Evolutionary conservation across 2,888 invertebrate species (phyloP).

Genomic region (Euphydryas editha): DNA sequence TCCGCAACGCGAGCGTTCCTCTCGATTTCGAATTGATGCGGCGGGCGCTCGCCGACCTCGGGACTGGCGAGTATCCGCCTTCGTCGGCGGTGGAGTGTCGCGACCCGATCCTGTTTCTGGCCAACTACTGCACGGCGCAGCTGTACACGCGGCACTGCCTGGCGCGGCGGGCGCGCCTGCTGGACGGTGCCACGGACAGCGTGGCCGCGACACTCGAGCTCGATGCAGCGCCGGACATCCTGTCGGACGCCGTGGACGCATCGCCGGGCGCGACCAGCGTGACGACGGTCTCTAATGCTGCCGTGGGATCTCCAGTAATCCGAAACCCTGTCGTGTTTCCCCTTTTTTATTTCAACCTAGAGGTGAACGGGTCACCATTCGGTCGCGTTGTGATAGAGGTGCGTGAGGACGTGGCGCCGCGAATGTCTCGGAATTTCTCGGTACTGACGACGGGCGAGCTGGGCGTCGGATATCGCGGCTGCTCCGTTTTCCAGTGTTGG

Average conservation of each 20-base stretch:
- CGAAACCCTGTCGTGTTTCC: constrained; percentile 79
- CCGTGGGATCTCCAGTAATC: constrained; percentile 58
- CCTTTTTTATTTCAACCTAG: constrained; percentile 90
- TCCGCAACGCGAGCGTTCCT: constrained; percentile 86
- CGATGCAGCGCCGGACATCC: constrained; percentile 12
- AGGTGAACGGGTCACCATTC: constrained; percentile 87
- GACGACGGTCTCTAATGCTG: constrained; percentile 34
- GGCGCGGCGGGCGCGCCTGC: constrained; percentile 37
- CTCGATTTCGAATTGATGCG: constrained; percentile 87
- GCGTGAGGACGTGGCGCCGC: constrained; percentile 90
- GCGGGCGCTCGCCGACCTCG: constrained; percentile 84
- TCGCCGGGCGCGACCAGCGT: constrained; percentile 2
- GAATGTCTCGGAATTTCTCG: constrained; percentile 91
- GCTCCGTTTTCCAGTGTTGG: constrained; percentile 92
- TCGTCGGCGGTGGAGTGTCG: constrained; percentile 69
- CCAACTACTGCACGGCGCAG: constrained; percentile 90
- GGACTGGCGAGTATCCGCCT: constrained; percentile 55
- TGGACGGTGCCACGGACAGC: constrained; percentile 39
- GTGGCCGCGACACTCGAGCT: constrained; percentile 43
- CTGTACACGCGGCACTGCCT: constrained; percentile 81
- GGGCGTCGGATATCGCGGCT: constrained; percentile 91
- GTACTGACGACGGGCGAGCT: constrained; percentile 88
- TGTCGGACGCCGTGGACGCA: not conserved
- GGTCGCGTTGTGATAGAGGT: constrained; percentile 91
- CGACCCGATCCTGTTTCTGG: constrained; percentile 88